Percentiles rank a stretch among this genome's conserved stretches.
These are phyloP conservation scores for Eufriesea mexicana DNA, from an alignment of 1,140 invertebrate genomes.

Conservation along the genomic window DNA sequence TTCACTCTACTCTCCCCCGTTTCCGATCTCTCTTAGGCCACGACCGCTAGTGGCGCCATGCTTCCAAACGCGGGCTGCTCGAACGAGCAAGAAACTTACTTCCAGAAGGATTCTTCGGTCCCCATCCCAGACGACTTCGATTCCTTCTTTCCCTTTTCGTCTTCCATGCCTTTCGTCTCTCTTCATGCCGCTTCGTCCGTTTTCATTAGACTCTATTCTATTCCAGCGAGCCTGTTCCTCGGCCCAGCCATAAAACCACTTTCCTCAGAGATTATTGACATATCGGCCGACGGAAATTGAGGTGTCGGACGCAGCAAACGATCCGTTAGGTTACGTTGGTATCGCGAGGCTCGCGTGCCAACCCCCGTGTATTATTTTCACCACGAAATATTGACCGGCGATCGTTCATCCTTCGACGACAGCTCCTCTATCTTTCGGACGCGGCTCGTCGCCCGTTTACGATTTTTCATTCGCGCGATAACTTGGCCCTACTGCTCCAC, in stretches of 20 bases:
- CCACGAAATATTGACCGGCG: conserved; percentile 43
- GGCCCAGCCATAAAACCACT: conserved; percentile 52
- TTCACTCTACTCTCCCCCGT: background rate
- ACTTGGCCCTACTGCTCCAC: background rate
- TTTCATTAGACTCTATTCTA: conserved; percentile 51
- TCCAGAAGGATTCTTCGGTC: background rate
- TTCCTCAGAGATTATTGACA: conserved; percentile 59
- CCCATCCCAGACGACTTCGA: background rate
- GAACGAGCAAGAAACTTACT: conserved; percentile 30
- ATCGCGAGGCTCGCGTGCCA: conserved; percentile 29
- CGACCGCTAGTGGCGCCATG: background rate
- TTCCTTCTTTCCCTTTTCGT: background rate
- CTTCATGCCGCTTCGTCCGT: conserved; percentile 9
- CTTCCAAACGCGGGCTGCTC: conserved; percentile 3
- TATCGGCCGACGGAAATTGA: conserved; percentile 58
- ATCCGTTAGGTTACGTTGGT: conserved; percentile 46
- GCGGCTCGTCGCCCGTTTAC: conserved; percentile 5
- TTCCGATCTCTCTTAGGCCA: background rate
- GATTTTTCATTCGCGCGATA: conserved; percentile 18
- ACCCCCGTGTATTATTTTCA: conserved; percentile 36
- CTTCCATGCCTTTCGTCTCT: too few species aligned
- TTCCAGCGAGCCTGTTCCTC: conserved; percentile 28
- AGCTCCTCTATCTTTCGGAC: conserved; percentile 28
- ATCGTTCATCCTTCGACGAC: conserved; percentile 39
- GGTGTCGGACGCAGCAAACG: conserved; percentile 52